Evolutionary conservation across 2,113 vertebrate genomes (phyloP).

Genomic region (Lucifuga dentata): DNA sequence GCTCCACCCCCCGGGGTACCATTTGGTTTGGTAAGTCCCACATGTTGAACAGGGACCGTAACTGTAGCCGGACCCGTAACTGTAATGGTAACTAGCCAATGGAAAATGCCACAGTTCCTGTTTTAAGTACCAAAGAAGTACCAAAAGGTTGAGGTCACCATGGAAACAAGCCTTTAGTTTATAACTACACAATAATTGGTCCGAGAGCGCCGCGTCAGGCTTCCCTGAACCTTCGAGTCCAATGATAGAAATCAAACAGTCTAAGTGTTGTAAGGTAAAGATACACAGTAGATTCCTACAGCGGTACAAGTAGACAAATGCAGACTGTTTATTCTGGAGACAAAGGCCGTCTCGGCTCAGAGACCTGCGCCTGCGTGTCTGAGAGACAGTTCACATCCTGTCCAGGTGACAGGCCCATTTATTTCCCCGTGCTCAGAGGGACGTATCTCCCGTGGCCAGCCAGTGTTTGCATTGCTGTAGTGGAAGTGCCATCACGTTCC

Average conservation of each 20-base stretch:
- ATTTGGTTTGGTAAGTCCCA: too few species aligned
- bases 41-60: too few species aligned
- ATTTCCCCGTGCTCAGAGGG: constrained; percentile 69
- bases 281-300: not conserved
- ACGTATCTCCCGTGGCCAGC: constrained; percentile 74
- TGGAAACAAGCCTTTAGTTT: too few species aligned
- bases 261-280: constrained; percentile 26
- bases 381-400: constrained; percentile 74
- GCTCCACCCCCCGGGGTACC: too few species aligned
- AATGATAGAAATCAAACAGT: constrained; percentile 25
- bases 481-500: constrained; percentile 56
- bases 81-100: too few species aligned
- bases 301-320: constrained; percentile 33
- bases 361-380: constrained; percentile 41
- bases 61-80: too few species aligned
- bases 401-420: constrained; percentile 79
- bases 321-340: constrained; percentile 37
- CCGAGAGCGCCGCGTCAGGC: not conserved
- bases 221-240: constrained; percentile 24
- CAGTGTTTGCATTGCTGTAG: constrained; percentile 39
- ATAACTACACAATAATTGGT: constrained; percentile 17
- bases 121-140: too few species aligned
- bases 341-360: constrained; percentile 46
- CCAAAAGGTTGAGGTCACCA: too few species aligned
- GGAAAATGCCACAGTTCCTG: too few species aligned